Base-by-base conservation (phyloP, 2,888 invertebrate species). In the Drosophila pullipes region DNA sequence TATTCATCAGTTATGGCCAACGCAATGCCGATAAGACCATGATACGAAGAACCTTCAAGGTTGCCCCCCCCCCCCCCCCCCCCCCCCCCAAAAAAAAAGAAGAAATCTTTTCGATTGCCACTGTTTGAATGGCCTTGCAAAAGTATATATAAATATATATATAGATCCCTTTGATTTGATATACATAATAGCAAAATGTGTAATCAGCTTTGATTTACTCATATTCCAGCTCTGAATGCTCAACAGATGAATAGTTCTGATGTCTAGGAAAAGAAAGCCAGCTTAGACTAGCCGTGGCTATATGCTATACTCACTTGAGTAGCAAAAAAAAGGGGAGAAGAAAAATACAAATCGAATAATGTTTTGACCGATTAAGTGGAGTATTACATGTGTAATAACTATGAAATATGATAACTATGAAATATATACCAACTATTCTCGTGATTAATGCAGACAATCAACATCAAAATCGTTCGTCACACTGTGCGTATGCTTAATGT, bases 401-500 rank as follows among this genome's bases (percentile, higher is more conserved):
- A 28, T 28, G 28, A 28, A 28, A 28, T 28, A 28, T 28, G 28
- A 28, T 30, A 1, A 5, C 18, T 18, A 9, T 3, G 18, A 39
- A 7, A 37, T 18, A 18, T 37, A 18, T 18, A 18, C 18, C 4
- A 39, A 39, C 39, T 4, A 2, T n/a, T 39, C 39, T 39, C 18
- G 39, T n/a, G 39, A 39, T 39, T 18, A 39, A 37, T 37, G 37
- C 37, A 16, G 3, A 37, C 37, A 37, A 18, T 39, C 9, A 18
- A 16, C 16, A 28, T 50, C 9, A 18, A 16, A 16, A 28, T 50
- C 11, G 1, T 39, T 16, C 7, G 59, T 55, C 47, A 47, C 28
- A 65, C 35, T 25, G 49, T 68, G 68, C 76, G 78, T 74, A 76
- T 78, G 68, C 65, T 59, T 68, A 54, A 74, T 62, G 39, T 50